phyloP scores from a whole-genome alignment of 2,888 invertebrate genomes.

The Phortica magna region DNA sequence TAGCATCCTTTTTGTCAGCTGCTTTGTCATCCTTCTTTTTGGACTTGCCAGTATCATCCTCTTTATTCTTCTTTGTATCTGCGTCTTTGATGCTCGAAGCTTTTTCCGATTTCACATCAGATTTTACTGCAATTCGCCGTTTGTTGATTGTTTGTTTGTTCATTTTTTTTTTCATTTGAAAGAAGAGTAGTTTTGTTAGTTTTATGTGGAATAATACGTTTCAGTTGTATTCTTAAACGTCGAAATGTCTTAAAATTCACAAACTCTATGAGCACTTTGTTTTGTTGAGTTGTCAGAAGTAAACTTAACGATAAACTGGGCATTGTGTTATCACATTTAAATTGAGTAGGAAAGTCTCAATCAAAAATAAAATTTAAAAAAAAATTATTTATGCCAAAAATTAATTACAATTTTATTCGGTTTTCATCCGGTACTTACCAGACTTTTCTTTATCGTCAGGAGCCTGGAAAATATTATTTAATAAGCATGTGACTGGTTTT shows the following conservation, averaged over 20 bases:
- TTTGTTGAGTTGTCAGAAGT: slow-evolving; percentile 4
- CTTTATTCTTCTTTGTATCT: slow-evolving; percentile 64
- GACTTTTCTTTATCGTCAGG: slow-evolving; percentile 81
- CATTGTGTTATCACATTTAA: no score
- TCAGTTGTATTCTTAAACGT: not conserved
- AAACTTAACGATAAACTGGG: no score
- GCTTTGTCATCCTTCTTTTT: slow-evolving; percentile 78
- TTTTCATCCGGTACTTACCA: slow-evolving; percentile 78
- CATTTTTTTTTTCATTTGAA: slow-evolving; percentile 40
- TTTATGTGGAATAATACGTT: slow-evolving; percentile 37
- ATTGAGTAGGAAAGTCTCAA: not conserved
- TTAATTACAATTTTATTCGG: no score
- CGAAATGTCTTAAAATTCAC: not conserved
- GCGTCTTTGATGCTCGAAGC: slow-evolving; percentile 55
- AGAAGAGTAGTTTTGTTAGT: slow-evolving; percentile 45
- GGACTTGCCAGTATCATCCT: slow-evolving; percentile 58
- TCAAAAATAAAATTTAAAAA: not conserved
- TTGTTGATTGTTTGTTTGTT: not conserved
- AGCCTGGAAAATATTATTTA: slow-evolving; percentile 60
- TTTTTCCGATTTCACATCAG: slow-evolving; percentile 55
- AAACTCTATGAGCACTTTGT: not conserved
- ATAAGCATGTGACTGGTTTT: not conserved
- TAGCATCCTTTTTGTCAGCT: slow-evolving; percentile 80
- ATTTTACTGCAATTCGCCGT: slow-evolving; percentile 54
- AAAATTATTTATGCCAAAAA: no score